phyloP scores from a whole-genome alignment of 2,797 vertebrate species.

The Knipowitschia caucasica region DNA sequence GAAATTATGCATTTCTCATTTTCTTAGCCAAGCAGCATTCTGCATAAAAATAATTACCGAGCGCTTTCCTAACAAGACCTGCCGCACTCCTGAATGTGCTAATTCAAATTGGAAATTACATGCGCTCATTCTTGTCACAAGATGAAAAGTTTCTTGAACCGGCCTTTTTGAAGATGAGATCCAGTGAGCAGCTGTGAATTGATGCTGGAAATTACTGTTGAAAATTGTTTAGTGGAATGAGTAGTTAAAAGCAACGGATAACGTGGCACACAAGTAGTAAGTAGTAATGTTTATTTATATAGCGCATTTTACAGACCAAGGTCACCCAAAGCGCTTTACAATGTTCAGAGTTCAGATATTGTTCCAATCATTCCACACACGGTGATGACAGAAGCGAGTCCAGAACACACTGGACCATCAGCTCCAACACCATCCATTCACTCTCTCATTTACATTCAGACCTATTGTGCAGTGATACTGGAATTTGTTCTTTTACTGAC shows the following conservation, averaged over 20 bases:
- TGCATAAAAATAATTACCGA: slow-evolving; percentile 21
- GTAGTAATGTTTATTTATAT: too few species aligned
- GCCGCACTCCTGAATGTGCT: slow-evolving; percentile 29
- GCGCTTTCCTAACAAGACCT: slow-evolving; percentile 20
- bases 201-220: background rate
- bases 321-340: too few species aligned
- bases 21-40: slow-evolving; percentile 16
- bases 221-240: background rate
- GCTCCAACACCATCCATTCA: too few species aligned
- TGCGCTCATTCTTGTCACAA: slow-evolving; percentile 22
- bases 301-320: background rate
- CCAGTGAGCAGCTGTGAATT: slow-evolving; percentile 13
- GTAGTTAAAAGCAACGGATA: background rate
- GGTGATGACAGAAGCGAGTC: too few species aligned
- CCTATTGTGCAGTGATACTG: too few species aligned
- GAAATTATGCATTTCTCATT: slow-evolving; percentile 38
- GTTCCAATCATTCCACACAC: too few species aligned
- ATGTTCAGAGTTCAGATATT: too few species aligned
- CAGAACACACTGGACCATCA: too few species aligned
- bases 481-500: too few species aligned
- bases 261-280: background rate
- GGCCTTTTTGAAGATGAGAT: slow-evolving; percentile 23
- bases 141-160: slow-evolving; percentile 38
- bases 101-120: slow-evolving; percentile 41
- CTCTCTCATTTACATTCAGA: too few species aligned